Base-by-base conservation (phyloP, 2,888 invertebrate species). In the Agrotis segetum region DNA sequence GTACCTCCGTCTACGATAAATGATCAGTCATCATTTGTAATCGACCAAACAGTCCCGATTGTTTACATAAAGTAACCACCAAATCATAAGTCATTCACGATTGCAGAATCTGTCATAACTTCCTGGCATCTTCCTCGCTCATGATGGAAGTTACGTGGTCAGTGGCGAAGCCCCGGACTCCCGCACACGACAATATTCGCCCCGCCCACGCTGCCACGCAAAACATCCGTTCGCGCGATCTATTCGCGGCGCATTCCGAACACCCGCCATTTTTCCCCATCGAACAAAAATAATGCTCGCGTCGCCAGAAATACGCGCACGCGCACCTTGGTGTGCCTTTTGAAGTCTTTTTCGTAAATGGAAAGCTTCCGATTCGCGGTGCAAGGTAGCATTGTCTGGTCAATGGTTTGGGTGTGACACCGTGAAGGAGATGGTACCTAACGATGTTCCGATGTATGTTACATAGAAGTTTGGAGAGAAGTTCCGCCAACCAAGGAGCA, bases 231-330 rank as follows among this genome's bases (percentile, higher is more conserved):
- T 90, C 90, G 88, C 90, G 91, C 84, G 87, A 71, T 89, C 93
- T 95, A 95, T 95, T 94, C 92, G 88, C 88, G 89, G 92, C 92
- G 88, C 94, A 94, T 94, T 92, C 94, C 94, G 85, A 87, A 75
- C 88, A 90, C 90, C 88, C 89, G 91, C 92, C 91, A 91, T 93
- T 94, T 93, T 92, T 91, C 90, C 89, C 87, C 90, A 90, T 88
- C 85, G 86, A 88, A 93, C 93, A 84, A 91, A 94, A 95, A 95
- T 95, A 94, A 93, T 92, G 89, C 88, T 88, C 86, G 87, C 85
- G 91, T 89, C 83, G 90, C 92, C 91, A 89, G 87, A 94, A 94
- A 93, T 93, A 94, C 90, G 88, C 92, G 84, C 88, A 87, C 88
- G 88, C 91, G 89, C 88, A 83, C 81, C 75, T 86, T 79, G 76